Base-by-base conservation (phyloP, 2,888 invertebrate species). In the Acleris emargana region DNA sequence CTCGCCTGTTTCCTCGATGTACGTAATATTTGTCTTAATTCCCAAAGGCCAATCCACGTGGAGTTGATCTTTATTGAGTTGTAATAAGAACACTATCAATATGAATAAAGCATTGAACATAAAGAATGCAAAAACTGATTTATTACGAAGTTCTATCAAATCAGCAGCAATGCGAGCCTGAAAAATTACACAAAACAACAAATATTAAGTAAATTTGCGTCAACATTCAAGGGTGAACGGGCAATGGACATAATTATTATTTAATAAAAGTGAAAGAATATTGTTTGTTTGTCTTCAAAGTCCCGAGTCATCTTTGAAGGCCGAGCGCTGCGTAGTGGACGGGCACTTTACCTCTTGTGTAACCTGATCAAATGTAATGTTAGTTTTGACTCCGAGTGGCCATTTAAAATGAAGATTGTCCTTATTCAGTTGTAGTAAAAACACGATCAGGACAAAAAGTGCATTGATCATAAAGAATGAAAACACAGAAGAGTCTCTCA, bases 51-150 rank as follows among this genome's bases (percentile, higher is more conserved):
- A 99, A 94, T 97, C 95, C 93, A 99, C 96, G 94, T 99, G 98
- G 89, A 99, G 95, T 93, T 97, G 97, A 94, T 98, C 98, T 96
- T 99, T 99, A 94, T 99, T 98, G 93, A 99, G 95, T 96, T 99
- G 99, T 89, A 99, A 96, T 93, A 99, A 96, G 94, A 99, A 98
- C 86, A 99, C 98, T 93, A 99, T 97, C 94, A 99, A 96, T 89
- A 99, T 98, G 96, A 99, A 99, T 87, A 99, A 96, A 91, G 99
- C 97, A 95, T 99, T 99, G 95, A 99, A 97, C 99, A 99, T 99
- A 94, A 99, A 97, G 96, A 99, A 99, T 87, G 97, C 97, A 93
- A 98, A 98, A 84, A 98, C 98, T 83, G 97, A 97, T 93, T 98
- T 98, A 95, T 99, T 99, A 86, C 99, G 95, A 86, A 99, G 95